Evolutionary conservation across 1,140 invertebrate species (phyloP), one percentile per base, ranked within the genome.

Genomic region (Drosophila micromelanica): DNA sequence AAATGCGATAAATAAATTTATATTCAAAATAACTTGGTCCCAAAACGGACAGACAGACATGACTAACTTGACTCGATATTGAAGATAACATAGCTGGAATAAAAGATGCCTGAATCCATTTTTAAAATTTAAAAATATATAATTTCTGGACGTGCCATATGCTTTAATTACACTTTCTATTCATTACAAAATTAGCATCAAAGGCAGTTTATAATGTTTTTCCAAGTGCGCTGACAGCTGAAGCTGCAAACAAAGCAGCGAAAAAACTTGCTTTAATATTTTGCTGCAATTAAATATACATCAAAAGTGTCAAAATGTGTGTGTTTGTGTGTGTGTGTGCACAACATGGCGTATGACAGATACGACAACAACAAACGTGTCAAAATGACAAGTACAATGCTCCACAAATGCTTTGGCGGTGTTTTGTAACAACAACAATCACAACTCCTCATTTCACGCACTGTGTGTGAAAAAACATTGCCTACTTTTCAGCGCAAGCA

Each of bases 201-300:
- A 17, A 27, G 32, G 42, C 27, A 67, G 30, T 63, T 55, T 43
- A 9, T 37, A 32, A 62, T 37, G 51, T 12, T 62, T 17, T 27
- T 54, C 60, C 52, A 70, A 38, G 20, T 7, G 11, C 40, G 45
- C 17, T 55, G 55, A 60, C 64, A 57, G 40, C 61, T 71, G 46
- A 40, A 35, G 61, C 55, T 46, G 45, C 15, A 45, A 45, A 57
- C 20, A 43, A 63, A 27, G 27, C 27, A 52, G 49, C 71, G 45
- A 72, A 59, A 8, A 46, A 72, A 62, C 13, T 27, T 15, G 59
- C 62, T 60, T 55, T 38, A 52, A 62, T 62, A 69, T 80, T 76
- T 73, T 43, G 64, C 62, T 77, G 76, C 80, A 84, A 84, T 84
- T 85, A 84, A 85, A 65, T 84, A 80, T 73, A 84, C 80, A 84